Evolutionary conservation across 1,140 invertebrate species (phyloP).

Genomic region (Heliconius melpomene): DNA sequence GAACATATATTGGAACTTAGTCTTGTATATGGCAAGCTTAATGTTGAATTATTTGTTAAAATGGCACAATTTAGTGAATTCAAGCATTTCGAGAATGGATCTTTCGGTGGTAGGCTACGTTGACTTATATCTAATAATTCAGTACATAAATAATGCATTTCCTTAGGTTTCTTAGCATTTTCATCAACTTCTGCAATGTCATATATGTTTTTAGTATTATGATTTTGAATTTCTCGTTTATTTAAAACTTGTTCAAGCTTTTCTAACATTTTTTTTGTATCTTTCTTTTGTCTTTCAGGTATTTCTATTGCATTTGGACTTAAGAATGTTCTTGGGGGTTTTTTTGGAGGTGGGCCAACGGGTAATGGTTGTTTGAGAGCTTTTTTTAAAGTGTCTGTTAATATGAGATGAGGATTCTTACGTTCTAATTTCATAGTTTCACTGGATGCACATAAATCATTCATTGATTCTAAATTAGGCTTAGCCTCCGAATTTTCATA

Average conservation of each 20-base stretch:
- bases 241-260: conserved; percentile 82
- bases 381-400: conserved; percentile 83
- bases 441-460: conserved; percentile 64
- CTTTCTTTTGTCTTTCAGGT: conserved; percentile 66
- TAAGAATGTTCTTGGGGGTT: conserved; percentile 85
- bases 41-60: conserved; percentile 60
- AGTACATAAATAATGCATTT: conserved; percentile 79
- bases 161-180: conserved; percentile 61
- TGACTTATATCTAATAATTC: conserved; percentile 72
- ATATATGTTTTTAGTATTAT: conserved; percentile 49
- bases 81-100: conserved; percentile 79
- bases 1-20: conserved; percentile 60
- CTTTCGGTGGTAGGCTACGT: conserved; percentile 56
- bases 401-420: conserved; percentile 69
- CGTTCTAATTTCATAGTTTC: conserved; percentile 70
- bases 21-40: conserved; percentile 70
- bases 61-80: conserved; percentile 81
- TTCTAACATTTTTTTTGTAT: conserved; percentile 82
- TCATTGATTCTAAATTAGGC: conserved; percentile 58
- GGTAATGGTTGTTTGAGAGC: conserved; percentile 85
- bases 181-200: conserved; percentile 54
- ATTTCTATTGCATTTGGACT: conserved; percentile 49
- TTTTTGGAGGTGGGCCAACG: conserved; percentile 85
- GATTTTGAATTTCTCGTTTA: conserved; percentile 72
- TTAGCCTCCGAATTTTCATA: conserved; percentile 51